These are phyloP conservation scores for Eptatretus burgeri DNA, from an alignment of 2,113 vertebrate genomes.

Conservation along the genomic window DNA sequence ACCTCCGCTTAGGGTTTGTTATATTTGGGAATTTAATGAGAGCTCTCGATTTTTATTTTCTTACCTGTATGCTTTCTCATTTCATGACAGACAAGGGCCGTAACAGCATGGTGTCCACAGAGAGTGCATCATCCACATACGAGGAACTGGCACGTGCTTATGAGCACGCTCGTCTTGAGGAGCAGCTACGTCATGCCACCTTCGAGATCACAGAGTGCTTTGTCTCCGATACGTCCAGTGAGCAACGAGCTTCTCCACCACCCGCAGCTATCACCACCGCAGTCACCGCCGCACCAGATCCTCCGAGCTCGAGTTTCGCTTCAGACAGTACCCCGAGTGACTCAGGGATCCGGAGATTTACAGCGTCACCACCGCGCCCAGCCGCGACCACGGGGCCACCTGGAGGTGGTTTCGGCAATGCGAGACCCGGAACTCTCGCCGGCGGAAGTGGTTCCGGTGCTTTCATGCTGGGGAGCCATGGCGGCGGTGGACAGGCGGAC, in stretches of 20 bases:
- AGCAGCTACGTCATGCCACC: slow-evolving; percentile 77
- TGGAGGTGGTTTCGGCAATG: slow-evolving; percentile 21
- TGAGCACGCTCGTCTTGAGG: slow-evolving; percentile 73
- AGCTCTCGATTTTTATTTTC: too few species aligned
- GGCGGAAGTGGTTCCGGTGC: too few species aligned
- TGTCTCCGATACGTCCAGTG: slow-evolving; percentile 71
- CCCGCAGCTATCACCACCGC: not conserved
- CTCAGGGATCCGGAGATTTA: slow-evolving; percentile 42
- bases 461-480: too few species aligned
- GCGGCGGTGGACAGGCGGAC: too few species aligned
- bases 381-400: slow-evolving; percentile 33
- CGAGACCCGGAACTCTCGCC: too few species aligned
- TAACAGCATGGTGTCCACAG: slow-evolving; percentile 95
- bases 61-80: not conserved
- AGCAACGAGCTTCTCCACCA: slow-evolving; percentile 33
- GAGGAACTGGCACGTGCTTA: slow-evolving; percentile 74
- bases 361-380: slow-evolving; percentile 34
- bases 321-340: slow-evolving; percentile 54
- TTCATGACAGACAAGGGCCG: slow-evolving; percentile 48
- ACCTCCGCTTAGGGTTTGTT: too few species aligned
- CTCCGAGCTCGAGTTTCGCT: slow-evolving; percentile 78
- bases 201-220: slow-evolving; percentile 93
- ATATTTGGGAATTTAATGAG: too few species aligned
- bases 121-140: slow-evolving; percentile 73
- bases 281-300: slow-evolving; percentile 78